phyloP scores from a whole-genome alignment of 2,888 invertebrate species.

The Lottia gigantea region DNA sequence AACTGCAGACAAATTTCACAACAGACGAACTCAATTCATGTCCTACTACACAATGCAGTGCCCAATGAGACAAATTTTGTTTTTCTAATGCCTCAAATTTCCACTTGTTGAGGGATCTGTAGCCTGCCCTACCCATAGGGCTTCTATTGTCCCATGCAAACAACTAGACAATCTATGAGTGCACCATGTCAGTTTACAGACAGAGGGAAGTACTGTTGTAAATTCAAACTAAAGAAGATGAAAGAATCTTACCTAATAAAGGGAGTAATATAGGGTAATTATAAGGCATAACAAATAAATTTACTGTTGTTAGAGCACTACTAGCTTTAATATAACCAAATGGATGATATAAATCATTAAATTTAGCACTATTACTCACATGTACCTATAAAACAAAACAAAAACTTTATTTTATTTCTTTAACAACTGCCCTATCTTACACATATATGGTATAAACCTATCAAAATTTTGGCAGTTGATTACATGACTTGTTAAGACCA shows the following conservation, averaged over 20 bases:
- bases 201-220: background rate
- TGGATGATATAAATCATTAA: conserved; percentile 89
- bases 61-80: too few species aligned
- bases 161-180: too few species aligned
- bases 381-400: conserved; percentile 75
- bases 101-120: too few species aligned
- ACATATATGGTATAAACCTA: too few species aligned
- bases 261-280: conserved; percentile 96
- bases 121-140: too few species aligned
- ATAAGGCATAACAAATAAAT: conserved; percentile 97
- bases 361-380: conserved; percentile 89
- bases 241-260: conserved; percentile 73
- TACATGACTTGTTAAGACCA: too few species aligned
- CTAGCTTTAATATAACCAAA: conserved; percentile 98
- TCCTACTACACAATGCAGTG: too few species aligned
- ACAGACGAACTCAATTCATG: too few species aligned
- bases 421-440: background rate
- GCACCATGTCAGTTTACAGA: background rate
- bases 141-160: too few species aligned
- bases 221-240: background rate
- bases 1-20: too few species aligned
- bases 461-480: too few species aligned
- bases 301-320: conserved; percentile 91
- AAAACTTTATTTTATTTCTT: background rate
- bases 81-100: too few species aligned